Evolutionary conservation across 2,888 invertebrate species (phyloP).

Genomic region (Pyrocoelia pectoralis): DNA sequence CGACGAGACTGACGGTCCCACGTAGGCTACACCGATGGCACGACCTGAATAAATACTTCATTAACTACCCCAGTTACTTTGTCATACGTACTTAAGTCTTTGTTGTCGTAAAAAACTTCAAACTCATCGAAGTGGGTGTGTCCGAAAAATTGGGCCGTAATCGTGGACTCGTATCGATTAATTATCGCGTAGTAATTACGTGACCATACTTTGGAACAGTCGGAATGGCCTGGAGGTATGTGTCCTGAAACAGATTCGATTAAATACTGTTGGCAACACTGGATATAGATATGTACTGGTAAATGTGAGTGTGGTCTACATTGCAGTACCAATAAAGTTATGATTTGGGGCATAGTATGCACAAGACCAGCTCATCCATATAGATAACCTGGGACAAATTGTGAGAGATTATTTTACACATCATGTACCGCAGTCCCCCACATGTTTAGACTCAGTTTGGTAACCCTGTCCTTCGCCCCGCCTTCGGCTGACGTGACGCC

Average conservation of each 20-base stretch:
- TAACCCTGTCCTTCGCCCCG: no score
- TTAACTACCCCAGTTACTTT: not conserved
- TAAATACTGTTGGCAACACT: no score
- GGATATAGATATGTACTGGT: no score
- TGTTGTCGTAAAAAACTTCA: constrained; percentile 89
- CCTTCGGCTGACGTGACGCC: no score
- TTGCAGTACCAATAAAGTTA: no score
- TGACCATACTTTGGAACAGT: constrained; percentile 95
- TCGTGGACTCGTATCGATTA: constrained; percentile 87
- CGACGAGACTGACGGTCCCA: constrained; percentile 94
- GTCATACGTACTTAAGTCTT: constrained; percentile 71
- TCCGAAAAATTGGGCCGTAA: constrained; percentile 91
- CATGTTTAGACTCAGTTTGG: no score
- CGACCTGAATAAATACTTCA: constrained; percentile 63
- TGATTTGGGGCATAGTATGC: no score
- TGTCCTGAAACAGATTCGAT: constrained; percentile 67
- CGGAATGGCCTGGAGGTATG: constrained; percentile 93
- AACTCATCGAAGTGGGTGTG: constrained; percentile 96
- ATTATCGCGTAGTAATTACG: constrained; percentile 91
- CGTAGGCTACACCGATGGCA: constrained; percentile 87
- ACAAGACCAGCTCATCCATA: no score
- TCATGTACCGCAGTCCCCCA: no score
- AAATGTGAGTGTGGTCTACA: no score
- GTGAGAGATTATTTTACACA: no score
- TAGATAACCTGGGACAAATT: no score